Evolutionary conservation across 2,888 invertebrate genomes (phyloP).

Genomic region (Drosophila fulvimacula): DNA sequence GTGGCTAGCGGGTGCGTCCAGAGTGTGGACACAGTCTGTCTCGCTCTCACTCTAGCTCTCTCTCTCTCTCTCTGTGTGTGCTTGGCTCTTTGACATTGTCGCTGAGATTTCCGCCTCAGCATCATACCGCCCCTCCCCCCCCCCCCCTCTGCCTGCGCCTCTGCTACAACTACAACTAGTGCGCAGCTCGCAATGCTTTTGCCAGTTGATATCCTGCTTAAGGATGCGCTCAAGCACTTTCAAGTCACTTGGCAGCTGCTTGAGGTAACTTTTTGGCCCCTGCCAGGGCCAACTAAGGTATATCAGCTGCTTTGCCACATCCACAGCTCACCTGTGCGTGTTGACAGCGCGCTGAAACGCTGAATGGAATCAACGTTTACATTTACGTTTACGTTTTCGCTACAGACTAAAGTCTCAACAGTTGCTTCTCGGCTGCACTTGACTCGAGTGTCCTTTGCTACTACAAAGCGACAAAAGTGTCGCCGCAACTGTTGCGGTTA

Average conservation of each 20-base stretch:
- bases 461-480: conserved; percentile 72
- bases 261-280: conserved; percentile 74
- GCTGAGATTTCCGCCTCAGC: conserved; percentile 57
- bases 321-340: background rate
- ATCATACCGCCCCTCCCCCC: background rate
- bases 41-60: background rate
- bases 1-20: conserved; percentile 32
- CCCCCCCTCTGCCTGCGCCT: background rate
- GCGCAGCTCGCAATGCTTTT: conserved; percentile 60
- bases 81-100: conserved; percentile 61
- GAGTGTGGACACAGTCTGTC: conserved; percentile 29
- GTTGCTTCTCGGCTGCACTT: conserved; percentile 58
- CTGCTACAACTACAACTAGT: background rate
- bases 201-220: conserved; percentile 82
- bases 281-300: conserved; percentile 15
- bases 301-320: conserved; percentile 13
- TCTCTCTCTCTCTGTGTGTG: conserved; percentile 6
- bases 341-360: conserved; percentile 57
- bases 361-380: conserved; percentile 50
- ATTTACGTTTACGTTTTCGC: conserved; percentile 17
- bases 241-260: conserved; percentile 81
- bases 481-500: conserved; percentile 74
- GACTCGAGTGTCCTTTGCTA: conserved; percentile 66
- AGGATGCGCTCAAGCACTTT: conserved; percentile 81
- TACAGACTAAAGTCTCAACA: background rate